Conservation (phyloP, 2,888 invertebrate genomes). For the Dioctria rufipes region DNA sequence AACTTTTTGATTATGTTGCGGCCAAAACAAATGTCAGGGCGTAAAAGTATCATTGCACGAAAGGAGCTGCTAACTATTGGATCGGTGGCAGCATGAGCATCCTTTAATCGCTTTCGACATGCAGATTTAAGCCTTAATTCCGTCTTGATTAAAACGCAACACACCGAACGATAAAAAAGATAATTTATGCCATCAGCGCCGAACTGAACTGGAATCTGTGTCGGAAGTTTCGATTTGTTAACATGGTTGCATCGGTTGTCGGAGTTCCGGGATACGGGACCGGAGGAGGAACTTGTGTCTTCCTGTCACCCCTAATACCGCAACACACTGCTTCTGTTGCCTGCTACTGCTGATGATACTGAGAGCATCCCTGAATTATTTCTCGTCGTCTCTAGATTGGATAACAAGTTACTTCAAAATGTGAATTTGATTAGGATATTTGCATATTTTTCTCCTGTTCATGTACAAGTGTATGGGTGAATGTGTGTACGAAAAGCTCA, state of each 20-base stretch:
- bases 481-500: constrained; percentile 23
- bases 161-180: constrained; percentile 47
- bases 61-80: neutral
- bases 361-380: constrained; percentile 48
- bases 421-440: constrained; percentile 72
- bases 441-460: constrained; percentile 65
- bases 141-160: constrained; percentile 62
- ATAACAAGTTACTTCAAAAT: constrained; percentile 71
- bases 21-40: constrained; percentile 29
- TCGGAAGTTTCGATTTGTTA: constrained; percentile 45
- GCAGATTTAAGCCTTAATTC: constrained; percentile 70
- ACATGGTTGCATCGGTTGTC: neutral
- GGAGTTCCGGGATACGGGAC: neutral
- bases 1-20: constrained; percentile 39
- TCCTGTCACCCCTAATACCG: constrained; percentile 19
- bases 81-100: constrained; percentile 53
- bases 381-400: constrained; percentile 63
- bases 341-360: too few species aligned
- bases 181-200: constrained; percentile 37
- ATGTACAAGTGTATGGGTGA: constrained; percentile 1
- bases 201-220: constrained; percentile 14
- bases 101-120: constrained; percentile 72
- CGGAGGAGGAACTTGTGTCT: constrained; percentile 1
- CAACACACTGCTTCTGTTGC: constrained; percentile 4
- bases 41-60: constrained; percentile 18